Conservation (phyloP, 2,888 invertebrate genomes). For the Busseola fusca region DNA sequence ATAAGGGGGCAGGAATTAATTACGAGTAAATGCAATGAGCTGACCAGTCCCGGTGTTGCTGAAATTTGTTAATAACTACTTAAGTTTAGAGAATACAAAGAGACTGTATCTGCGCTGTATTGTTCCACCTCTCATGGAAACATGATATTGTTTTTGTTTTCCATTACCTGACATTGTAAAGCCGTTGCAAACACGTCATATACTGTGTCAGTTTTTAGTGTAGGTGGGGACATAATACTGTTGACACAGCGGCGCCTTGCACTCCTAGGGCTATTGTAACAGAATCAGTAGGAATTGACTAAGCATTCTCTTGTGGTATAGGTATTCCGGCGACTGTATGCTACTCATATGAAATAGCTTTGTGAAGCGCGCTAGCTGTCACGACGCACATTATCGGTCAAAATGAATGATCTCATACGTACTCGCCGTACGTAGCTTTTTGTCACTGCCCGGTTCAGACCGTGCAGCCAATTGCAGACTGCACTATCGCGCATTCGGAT, state of each 20-base stretch:
- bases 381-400: no score
- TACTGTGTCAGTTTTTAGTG: conserved; percentile 4
- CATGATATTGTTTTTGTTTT: conserved; percentile 5
- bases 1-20: neutral
- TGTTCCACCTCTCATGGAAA: neutral
- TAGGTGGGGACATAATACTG: neutral
- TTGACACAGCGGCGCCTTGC: neutral
- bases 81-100: neutral
- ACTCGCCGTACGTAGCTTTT: neutral
- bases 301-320: neutral
- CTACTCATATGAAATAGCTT: neutral
- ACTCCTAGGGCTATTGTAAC: neutral
- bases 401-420: neutral
- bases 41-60: neutral
- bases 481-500: neutral
- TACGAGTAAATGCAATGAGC: neutral
- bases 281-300: no score
- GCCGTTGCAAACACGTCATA: neutral
- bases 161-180: conserved; percentile 4
- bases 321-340: neutral
- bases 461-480: neutral
- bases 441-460: no score
- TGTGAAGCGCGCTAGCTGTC: neutral
- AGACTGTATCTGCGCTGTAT: neutral
- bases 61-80: neutral